Conservation (phyloP, 2,888 invertebrate genomes). For the Erebia epiphron region DNA sequence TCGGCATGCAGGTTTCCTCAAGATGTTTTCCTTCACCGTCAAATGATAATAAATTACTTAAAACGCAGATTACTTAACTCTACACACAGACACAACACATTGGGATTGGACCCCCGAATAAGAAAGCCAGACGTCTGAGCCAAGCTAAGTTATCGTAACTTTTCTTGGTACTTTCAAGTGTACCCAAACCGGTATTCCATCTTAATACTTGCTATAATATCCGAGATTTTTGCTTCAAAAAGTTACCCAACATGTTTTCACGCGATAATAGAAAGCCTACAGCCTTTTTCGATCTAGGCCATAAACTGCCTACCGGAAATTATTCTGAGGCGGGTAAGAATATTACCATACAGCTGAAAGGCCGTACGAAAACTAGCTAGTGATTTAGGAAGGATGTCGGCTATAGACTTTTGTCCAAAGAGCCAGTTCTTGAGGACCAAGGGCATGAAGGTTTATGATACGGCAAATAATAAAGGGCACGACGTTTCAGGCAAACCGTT, state of each 20-base stretch:
- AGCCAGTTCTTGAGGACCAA: background rate
- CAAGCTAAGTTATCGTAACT: too few species aligned
- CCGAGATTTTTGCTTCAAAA: too few species aligned
- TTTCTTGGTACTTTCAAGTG: too few species aligned
- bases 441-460: conserved; percentile 1
- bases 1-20: too few species aligned
- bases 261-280: background rate
- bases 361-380: background rate
- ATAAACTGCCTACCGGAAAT: conserved; percentile 15
- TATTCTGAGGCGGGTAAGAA: conserved; percentile 2
- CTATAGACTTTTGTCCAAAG: background rate
- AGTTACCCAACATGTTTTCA: background rate
- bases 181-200: too few species aligned
- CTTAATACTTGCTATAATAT: too few species aligned
- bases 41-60: too few species aligned
- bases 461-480: conserved; percentile 4
- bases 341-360: background rate
- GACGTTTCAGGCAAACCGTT: conserved; percentile 2
- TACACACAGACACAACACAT: too few species aligned
- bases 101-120: too few species aligned
- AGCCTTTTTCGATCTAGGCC: background rate
- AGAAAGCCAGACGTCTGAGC: too few species aligned
- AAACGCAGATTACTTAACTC: too few species aligned
- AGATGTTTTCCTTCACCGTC: too few species aligned
- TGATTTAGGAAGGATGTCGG: conserved; percentile 6